A percentile compares a stretch with the other conserved stretches of the same genome.
Conservation (phyloP, 92 coral and sea anemone species). For the Porites divaricata region DNA sequence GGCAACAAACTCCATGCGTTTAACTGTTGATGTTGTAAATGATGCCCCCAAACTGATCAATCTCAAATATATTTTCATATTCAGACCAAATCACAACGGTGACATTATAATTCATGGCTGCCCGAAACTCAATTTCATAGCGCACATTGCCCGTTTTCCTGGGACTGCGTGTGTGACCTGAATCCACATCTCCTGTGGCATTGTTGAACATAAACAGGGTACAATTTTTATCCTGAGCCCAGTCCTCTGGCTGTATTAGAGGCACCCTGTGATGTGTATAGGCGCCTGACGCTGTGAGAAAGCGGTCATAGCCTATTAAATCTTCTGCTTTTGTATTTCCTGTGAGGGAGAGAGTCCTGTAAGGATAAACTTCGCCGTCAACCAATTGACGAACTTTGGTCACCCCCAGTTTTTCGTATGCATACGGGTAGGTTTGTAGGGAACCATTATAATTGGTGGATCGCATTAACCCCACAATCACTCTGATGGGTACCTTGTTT, state of each 20-base stretch:
- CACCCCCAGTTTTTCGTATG: constrained; percentile 21
- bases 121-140: background rate
- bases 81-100: constrained; percentile 4
- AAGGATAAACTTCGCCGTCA: constrained; percentile 45
- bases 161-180: constrained; percentile 20
- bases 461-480: too few relatives aligned
- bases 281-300: constrained; percentile 19
- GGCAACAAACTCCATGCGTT: constrained; percentile 10
- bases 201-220: constrained; percentile 43
- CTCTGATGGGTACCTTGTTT: background rate
- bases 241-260: constrained; percentile 5
- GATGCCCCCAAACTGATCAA: background rate
- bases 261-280: background rate
- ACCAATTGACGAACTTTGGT: constrained; percentile 30
- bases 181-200: constrained; percentile 15
- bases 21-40: constrained; percentile 23
- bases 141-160: background rate
- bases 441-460: too few relatives aligned
- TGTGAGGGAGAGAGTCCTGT: constrained; percentile 24
- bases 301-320: constrained; percentile 36
- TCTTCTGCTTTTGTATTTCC: constrained; percentile 16
- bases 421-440: background rate
- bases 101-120: background rate
- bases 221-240: constrained; percentile 27
- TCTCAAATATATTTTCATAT: too few relatives aligned